Conservation (phyloP, 2,797 vertebrate genomes). For the Taeniopygia guttata region DNA sequence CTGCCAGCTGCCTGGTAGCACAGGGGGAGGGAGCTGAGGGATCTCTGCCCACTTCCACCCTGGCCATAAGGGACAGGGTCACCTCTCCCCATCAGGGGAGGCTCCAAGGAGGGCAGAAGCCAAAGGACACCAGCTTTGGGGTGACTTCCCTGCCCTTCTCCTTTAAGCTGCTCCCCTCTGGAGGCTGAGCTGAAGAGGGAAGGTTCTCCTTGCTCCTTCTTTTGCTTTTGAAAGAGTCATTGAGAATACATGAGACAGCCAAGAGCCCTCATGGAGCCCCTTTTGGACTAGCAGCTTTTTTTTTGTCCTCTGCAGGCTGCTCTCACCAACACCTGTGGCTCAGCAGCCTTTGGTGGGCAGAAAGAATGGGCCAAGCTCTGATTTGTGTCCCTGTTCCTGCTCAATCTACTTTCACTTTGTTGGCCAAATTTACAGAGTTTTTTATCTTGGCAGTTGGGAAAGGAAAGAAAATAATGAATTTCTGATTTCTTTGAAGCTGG, state of each 20-base stretch:
- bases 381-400: neutral
- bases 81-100: neutral
- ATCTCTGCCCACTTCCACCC: neutral
- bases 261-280: neutral
- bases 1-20: neutral
- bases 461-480: neutral
- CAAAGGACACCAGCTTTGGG: neutral
- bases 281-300: neutral
- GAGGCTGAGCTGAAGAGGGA: neutral
- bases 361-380: neutral
- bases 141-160: neutral
- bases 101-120: neutral
- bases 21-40: neutral
- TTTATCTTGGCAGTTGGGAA: neutral
- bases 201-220: neutral
- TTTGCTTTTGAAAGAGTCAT: neutral
- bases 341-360: neutral
- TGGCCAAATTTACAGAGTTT: neutral
- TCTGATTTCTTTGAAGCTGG: neutral
- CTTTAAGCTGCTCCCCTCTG: neutral
- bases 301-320: neutral
- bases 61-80: rapidly evolving
- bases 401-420: neutral
- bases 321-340: neutral
- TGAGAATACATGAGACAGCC: neutral